These are phyloP conservation scores for Temnopleurus reevesii DNA, from an alignment of 53 echinoderm and acorn worm genomes.

Conservation along the genomic window DNA sequence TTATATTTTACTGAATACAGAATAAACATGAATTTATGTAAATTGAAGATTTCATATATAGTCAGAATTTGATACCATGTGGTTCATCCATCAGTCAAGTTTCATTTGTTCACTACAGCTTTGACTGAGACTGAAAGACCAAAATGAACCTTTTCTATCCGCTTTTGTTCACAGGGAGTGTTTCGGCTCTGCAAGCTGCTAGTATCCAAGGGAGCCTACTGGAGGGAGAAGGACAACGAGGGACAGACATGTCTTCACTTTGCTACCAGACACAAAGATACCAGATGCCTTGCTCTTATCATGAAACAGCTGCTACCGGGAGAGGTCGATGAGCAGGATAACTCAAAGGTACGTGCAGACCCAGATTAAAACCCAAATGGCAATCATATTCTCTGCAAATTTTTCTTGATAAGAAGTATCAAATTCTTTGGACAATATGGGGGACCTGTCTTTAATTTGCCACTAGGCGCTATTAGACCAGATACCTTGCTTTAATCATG, in stretches of 20 bases:
- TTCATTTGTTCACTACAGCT: no score
- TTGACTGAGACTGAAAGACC: no score
- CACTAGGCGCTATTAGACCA: constrained; percentile 87
- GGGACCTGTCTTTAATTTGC: constrained; percentile 86
- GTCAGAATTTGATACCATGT: no score
- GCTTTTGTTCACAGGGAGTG: constrained; percentile 77
- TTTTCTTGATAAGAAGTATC: no score
- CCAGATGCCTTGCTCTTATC: constrained; percentile 85
- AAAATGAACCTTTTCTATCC: no score
- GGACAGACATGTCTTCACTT: constrained; percentile 90
- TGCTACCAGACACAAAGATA: constrained; percentile 90
- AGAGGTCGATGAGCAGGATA: constrained; percentile 95
- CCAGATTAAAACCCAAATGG: no score
- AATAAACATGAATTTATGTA: no score
- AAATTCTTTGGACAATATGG: constrained; percentile 86
- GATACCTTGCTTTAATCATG: constrained; percentile 85
- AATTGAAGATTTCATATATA: no score
- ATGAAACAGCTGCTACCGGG: constrained; percentile 91
- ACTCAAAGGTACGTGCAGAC: constrained; percentile 75
- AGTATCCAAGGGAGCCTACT: constrained; percentile 86
- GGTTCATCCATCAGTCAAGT: no score
- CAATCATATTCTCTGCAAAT: no score
- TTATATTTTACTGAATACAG: no score
- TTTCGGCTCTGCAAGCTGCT: constrained; percentile 81
- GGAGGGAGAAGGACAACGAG: constrained; percentile 90